Percentiles rank a stretch among this genome's conserved stretches.
phyloP scores from a whole-genome alignment of 2,888 invertebrate species.

The Adela reaumurella region DNA sequence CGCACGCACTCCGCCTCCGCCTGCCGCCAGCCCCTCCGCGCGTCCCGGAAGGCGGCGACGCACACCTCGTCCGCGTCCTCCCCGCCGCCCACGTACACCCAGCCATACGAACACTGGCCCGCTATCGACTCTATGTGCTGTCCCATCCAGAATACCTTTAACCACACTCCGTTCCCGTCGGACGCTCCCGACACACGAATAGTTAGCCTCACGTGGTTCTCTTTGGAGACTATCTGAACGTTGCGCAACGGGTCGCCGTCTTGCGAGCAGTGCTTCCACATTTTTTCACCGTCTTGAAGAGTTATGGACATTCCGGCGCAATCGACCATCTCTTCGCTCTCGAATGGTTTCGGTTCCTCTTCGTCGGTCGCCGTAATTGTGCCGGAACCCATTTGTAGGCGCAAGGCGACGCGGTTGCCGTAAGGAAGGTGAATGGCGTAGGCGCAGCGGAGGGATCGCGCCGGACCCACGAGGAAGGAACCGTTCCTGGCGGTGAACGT shows the following conservation, averaged over 20 bases:
- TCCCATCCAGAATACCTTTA: slow-evolving; percentile 63
- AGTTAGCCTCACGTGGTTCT: slow-evolving; percentile 52
- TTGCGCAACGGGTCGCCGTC: slow-evolving; percentile 54
- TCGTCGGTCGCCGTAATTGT: slow-evolving; percentile 29
- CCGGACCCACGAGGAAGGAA: slow-evolving; percentile 62
- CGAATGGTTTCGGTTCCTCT: slow-evolving; percentile 32
- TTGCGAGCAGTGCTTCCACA: slow-evolving; percentile 60
- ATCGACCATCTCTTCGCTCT: slow-evolving; percentile 23
- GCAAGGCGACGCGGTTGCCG: slow-evolving; percentile 64
- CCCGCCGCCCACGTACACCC: slow-evolving; percentile 68
- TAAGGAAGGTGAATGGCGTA: slow-evolving; percentile 68
- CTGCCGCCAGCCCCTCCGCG: slow-evolving; percentile 60
- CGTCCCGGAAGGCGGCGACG: slow-evolving; percentile 57
- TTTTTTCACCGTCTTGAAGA: slow-evolving; percentile 54
- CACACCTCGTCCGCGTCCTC: slow-evolving; percentile 65
- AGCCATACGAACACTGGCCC: slow-evolving; percentile 67
- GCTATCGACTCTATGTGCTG: slow-evolving; percentile 59
- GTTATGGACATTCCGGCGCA: slow-evolving; percentile 58
- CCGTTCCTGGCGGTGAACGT: slow-evolving; percentile 62
- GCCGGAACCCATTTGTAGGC: slow-evolving; percentile 55
- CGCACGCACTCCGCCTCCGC: slow-evolving; percentile 64
- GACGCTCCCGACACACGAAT: slow-evolving; percentile 39
- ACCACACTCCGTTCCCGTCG: slow-evolving; percentile 40
- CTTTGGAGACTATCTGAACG: slow-evolving; percentile 58
- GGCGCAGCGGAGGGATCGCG: slow-evolving; percentile 59